Evolutionary conservation across 1,140 invertebrate genomes (phyloP).

Genomic region (Pinna nobilis): DNA sequence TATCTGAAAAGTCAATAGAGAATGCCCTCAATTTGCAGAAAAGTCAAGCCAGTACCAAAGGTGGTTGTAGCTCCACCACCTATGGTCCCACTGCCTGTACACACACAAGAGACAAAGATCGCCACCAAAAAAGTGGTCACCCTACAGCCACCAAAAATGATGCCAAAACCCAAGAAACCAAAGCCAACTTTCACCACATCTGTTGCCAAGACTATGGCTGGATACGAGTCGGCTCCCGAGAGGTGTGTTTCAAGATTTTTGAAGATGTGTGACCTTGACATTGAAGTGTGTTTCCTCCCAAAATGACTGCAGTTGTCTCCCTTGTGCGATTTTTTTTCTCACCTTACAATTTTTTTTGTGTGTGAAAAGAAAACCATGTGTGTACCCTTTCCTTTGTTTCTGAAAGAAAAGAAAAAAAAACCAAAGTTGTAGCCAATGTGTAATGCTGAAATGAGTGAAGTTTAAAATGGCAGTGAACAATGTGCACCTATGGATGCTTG

Average conservation of each 20-base stretch:
- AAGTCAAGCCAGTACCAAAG: background rate
- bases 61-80: slow-evolving; percentile 6
- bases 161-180: slow-evolving; percentile 7
- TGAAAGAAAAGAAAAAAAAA: too few relatives aligned
- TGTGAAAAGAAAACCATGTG: background rate
- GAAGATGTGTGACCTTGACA: background rate
- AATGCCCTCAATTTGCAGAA: background rate
- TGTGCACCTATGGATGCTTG: too few relatives aligned
- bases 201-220: too few relatives aligned
- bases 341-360: too few relatives aligned
- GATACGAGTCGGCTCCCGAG: slow-evolving; percentile 18
- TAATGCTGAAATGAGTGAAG: too few relatives aligned
- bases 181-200: background rate
- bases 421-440: too few relatives aligned
- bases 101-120: background rate
- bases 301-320: too few relatives aligned
- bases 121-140: slow-evolving; percentile 14
- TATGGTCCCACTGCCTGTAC: background rate
- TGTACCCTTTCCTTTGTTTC: background rate
- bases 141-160: slow-evolving; percentile 9
- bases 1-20: background rate
- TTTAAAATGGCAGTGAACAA: too few relatives aligned
- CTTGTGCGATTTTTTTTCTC: too few relatives aligned
- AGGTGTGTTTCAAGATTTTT: slow-evolving; percentile 10
- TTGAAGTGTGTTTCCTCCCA: background rate